Percentiles rank a stretch among this genome's conserved stretches.
phyloP scores from a whole-genome alignment of 2,888 invertebrate genomes.

The Andrena hattorfiana region DNA sequence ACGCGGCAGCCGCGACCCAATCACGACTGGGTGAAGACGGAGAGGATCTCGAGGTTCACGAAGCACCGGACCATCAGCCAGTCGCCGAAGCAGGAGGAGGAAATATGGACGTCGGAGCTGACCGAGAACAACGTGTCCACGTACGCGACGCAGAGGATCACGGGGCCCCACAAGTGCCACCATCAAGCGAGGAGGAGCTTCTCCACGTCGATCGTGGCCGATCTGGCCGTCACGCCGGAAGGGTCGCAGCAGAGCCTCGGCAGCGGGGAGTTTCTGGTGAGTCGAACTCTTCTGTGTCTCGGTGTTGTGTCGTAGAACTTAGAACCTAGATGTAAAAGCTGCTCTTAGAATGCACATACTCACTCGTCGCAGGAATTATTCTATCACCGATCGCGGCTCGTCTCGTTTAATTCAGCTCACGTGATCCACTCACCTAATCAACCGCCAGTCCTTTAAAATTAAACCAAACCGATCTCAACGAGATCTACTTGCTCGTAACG shows the following conservation, averaged over 20 bases:
- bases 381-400: slow-evolving; percentile 47
- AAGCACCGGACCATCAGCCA: slow-evolving; percentile 80
- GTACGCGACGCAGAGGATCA: slow-evolving; percentile 74
- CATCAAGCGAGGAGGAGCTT: slow-evolving; percentile 80
- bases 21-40: slow-evolving; percentile 81
- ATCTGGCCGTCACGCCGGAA: slow-evolving; percentile 77
- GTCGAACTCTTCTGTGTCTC: slow-evolving; percentile 56
- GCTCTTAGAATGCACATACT: background rate
- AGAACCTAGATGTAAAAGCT: slow-evolving; percentile 1
- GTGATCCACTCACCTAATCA: slow-evolving; percentile 62
- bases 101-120: slow-evolving; percentile 79
- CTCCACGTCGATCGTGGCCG: slow-evolving; percentile 81
- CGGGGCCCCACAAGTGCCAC: slow-evolving; percentile 74
- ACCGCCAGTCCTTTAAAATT: slow-evolving; percentile 46
- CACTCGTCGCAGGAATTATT: slow-evolving; percentile 37
- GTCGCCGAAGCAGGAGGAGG: slow-evolving; percentile 77
- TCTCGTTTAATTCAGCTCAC: slow-evolving; percentile 54
- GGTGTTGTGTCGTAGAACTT: slow-evolving; percentile 50
- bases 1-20: slow-evolving; percentile 80
- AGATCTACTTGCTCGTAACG: slow-evolving; percentile 50
- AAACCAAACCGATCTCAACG: slow-evolving; percentile 61
- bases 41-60: slow-evolving; percentile 78
- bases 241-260: slow-evolving; percentile 81
- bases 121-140: slow-evolving; percentile 71
- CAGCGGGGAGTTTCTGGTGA: slow-evolving; percentile 80